A percentile compares a stretch with the other conserved stretches of the same genome.
Evolutionary conservation across 2,888 invertebrate genomes (phyloP).

Genomic region (Cantharis rustica): DNA sequence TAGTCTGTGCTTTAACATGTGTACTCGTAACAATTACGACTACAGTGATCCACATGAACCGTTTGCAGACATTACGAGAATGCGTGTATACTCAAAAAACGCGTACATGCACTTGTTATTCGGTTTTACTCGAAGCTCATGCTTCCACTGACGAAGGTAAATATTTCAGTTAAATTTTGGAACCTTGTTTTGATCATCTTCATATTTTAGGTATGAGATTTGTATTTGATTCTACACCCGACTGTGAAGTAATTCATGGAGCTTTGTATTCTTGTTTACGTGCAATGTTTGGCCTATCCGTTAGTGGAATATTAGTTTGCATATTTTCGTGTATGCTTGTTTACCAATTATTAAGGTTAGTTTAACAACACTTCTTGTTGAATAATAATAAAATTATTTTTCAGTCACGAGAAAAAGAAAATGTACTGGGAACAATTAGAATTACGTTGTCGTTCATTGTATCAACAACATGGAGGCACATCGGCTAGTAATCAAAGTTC

Average conservation of each 20-base stretch:
- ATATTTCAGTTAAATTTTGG: not conserved
- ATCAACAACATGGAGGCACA: conserved; percentile 61
- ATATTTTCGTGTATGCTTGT: conserved; percentile 93
- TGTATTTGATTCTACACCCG: conserved; percentile 84
- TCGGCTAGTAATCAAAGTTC: conserved; percentile 53
- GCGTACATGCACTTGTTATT: conserved; percentile 79
- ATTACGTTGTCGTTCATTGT: conserved; percentile 79
- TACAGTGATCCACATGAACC: conserved; percentile 89
- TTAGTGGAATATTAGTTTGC: conserved; percentile 87
- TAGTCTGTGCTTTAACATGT: conserved; percentile 85
- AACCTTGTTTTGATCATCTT: not conserved
- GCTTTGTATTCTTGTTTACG: conserved; percentile 85
- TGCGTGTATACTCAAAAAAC: conserved; percentile 84
- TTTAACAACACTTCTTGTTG: not conserved
- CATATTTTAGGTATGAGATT: conserved; percentile 68
- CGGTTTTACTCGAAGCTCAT: conserved; percentile 71
- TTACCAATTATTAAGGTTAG: conserved; percentile 80
- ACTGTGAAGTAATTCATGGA: conserved; percentile 90
- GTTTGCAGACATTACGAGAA: conserved; percentile 82
- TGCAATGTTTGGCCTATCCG: conserved; percentile 89
- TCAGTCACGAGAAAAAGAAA: conserved; percentile 90
- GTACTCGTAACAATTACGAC: conserved; percentile 89
- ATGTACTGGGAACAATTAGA: conserved; percentile 95
- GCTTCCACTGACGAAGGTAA: conserved; percentile 65
- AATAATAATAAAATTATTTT: not conserved